Base-by-base conservation (phyloP, 30 jellyfish, hydroid and myxozoan genomes). In the Morbakka virulenta region DNA sequence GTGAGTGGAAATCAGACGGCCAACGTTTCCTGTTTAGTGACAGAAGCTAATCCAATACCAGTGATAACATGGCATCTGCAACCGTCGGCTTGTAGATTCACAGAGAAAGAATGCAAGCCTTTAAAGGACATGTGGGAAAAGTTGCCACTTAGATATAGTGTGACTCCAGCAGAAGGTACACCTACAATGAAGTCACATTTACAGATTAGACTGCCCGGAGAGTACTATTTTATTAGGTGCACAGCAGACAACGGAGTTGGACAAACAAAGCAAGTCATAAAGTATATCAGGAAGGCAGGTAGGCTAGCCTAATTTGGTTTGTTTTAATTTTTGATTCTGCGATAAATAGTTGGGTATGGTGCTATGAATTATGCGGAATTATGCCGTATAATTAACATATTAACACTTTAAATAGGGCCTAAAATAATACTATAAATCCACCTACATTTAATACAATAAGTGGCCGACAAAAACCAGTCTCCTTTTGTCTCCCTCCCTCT, bases 181-280 rank as follows among this genome's bases (percentile, higher is more conserved):
- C 2, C 80, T n/a, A 30, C 17, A 23, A 14, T 20, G 13, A 35
- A 41, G 34, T 50, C 94, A 25, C 25, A 17, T 29, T 25, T 82
- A 28, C 17, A 6, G 2, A 76, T 70, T 3, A 70, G 73, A 2
- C 24, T 57, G 4, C 21, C 50, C 0, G 76, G 26, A 71, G 25
- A 65, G n/a, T 77, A 82, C 64, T 70, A 52, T 50, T 82, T 82
- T 61, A 63, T 82, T 20, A 66, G 81, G 30, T 82, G 94, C 69
- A 62, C 51, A 17, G 94, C 94, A 1, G 41, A 23, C 2, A 82
- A 82, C 22, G 11, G n/a, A 9, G 81, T 22, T 17, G 94, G 86
- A 9, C 28, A 22, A 31, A 86, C 71, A 28, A 57, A 31, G 25
- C 80, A 64, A 32, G 52, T 69, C 4, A 35, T 82, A 29, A 82